Evolutionary conservation across 2,113 vertebrate species (phyloP).

Genomic region (Cercocebus atys): DNA sequence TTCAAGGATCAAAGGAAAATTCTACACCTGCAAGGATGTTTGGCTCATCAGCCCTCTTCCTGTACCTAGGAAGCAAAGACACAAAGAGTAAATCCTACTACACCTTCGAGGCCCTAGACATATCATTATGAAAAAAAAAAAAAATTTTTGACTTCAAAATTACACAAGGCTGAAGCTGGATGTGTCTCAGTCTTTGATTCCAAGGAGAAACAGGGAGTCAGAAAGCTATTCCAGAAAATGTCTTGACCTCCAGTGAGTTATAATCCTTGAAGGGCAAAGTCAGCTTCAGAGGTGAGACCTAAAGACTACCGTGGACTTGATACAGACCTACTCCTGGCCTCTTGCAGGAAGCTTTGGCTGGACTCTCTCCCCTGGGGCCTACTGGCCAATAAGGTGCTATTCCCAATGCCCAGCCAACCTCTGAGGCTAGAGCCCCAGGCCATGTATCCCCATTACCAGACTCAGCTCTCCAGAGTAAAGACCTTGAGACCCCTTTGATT

Average conservation of each 20-base stretch:
- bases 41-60: constrained; percentile 93
- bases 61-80: constrained; percentile 84
- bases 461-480: neutral
- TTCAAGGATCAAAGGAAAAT: neutral
- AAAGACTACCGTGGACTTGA: neutral
- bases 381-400: fast-evolving
- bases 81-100: neutral
- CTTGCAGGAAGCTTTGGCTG: neutral
- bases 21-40: constrained; percentile 86
- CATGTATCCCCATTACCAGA: neutral
- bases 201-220: neutral
- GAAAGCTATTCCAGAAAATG: neutral
- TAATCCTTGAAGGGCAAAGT: neutral
- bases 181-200: neutral
- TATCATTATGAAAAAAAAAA: neutral
- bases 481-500: neutral
- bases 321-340: neutral
- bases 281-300: neutral
- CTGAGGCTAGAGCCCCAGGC: neutral
- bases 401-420: neutral
- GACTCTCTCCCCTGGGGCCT: neutral
- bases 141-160: neutral
- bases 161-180: neutral
- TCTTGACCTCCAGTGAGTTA: neutral
- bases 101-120: neutral